These are phyloP conservation scores for Numida meleagris DNA, from an alignment of 2,113 vertebrate species.

Conservation along the genomic window DNA sequence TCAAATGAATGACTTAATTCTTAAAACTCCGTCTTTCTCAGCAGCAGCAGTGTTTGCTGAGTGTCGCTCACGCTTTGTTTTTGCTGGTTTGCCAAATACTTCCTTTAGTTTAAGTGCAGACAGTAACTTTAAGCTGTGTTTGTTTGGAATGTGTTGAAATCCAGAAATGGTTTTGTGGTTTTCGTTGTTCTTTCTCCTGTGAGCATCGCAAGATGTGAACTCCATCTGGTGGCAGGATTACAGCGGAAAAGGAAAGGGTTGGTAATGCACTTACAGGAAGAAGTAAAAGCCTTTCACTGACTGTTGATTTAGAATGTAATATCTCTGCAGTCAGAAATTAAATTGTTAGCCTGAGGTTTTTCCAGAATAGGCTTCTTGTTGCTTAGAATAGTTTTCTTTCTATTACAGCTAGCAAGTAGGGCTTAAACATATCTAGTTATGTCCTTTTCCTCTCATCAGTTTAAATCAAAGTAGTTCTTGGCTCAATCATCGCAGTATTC, in stretches of 20 bases:
- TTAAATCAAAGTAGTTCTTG: background rate
- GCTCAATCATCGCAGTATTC: background rate
- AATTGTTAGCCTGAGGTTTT: constrained; percentile 23
- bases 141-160: background rate
- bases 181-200: background rate
- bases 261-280: background rate
- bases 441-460: background rate
- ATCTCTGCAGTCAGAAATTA: constrained; percentile 53
- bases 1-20: background rate
- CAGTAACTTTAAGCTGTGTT: background rate
- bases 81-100: background rate
- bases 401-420: background rate
- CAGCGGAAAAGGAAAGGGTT: background rate
- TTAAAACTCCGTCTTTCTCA: background rate
- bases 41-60: background rate
- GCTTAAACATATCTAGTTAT: background rate
- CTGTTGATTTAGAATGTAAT: constrained; percentile 55
- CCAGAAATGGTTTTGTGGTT: background rate
- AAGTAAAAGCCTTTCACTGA: constrained; percentile 19
- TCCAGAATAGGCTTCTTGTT: constrained; percentile 25
- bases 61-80: background rate
- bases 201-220: background rate
- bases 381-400: constrained; percentile 38
- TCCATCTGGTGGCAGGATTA: constrained; percentile 63
- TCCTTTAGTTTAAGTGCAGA: background rate